These are phyloP conservation scores for Pelecanoides urinatrix DNA, from an alignment of 2,113 vertebrate species.

Conservation along the genomic window DNA sequence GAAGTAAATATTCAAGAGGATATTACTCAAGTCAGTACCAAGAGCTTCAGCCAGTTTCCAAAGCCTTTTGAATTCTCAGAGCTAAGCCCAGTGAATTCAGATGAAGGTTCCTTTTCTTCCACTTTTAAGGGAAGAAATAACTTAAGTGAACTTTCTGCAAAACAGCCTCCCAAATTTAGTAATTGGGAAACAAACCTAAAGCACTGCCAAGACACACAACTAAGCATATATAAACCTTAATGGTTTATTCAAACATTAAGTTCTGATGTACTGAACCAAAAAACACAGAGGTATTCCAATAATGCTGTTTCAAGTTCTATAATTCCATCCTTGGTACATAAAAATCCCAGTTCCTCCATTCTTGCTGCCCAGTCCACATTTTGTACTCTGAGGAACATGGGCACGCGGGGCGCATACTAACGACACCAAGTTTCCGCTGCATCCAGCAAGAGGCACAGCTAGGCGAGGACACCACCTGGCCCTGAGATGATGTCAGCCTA, in stretches of 20 bases:
- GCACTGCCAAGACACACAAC: constrained; percentile 13
- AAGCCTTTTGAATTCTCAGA: constrained; percentile 43
- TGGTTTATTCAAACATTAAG: constrained; percentile 53
- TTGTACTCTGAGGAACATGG: neutral
- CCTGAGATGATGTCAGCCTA: neutral
- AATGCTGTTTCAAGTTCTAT: constrained; percentile 51
- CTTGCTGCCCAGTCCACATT: constrained; percentile 24
- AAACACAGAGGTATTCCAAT: constrained; percentile 41
- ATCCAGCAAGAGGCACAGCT: neutral
- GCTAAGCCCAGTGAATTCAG: constrained; percentile 34
- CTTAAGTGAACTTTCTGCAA: constrained; percentile 25
- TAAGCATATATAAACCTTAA: constrained; percentile 9
- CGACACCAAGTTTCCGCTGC: neutral
- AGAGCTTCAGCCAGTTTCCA: constrained; percentile 1
- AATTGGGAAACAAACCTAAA: constrained; percentile 34
- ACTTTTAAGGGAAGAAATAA: constrained; percentile 41
- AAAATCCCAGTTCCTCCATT: constrained; percentile 34
- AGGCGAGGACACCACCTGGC: neutral
- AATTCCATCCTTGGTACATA: constrained; percentile 22
- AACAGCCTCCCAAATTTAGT: constrained; percentile 29
- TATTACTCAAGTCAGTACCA: constrained; percentile 20
- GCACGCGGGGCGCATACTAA: constrained; percentile 24
- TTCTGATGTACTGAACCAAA: constrained; percentile 31
- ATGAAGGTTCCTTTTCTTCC: constrained; percentile 58
- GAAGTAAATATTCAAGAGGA: constrained; percentile 25